phyloP scores from a whole-genome alignment of 2,888 invertebrate species.

The Drosophila aldrichi region DNA sequence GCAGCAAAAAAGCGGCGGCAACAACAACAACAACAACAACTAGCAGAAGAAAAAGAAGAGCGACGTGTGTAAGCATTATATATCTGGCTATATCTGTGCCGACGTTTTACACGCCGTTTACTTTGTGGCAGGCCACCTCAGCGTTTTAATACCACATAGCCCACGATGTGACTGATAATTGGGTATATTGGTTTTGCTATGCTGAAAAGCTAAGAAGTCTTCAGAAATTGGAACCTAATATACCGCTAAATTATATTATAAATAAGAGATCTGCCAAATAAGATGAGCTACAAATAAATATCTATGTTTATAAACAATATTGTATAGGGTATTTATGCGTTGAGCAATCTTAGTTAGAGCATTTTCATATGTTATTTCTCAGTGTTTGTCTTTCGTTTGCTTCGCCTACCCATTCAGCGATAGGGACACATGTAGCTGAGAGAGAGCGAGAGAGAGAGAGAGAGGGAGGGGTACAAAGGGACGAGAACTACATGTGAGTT shows the following conservation, averaged over 20 bases:
- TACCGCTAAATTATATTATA: neutral
- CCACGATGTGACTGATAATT: neutral
- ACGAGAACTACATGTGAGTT: constrained; percentile 33
- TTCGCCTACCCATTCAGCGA: constrained; percentile 35
- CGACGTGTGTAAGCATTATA: constrained; percentile 31
- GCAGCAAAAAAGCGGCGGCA: constrained; percentile 35
- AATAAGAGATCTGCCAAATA: too few relatives aligned
- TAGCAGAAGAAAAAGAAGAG: constrained; percentile 8
- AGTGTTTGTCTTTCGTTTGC: constrained; percentile 51
- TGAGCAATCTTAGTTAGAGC: neutral
- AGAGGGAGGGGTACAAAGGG: neutral
- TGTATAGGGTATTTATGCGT: neutral
- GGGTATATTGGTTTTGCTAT: neutral
- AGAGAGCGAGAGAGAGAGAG: too few relatives aligned
- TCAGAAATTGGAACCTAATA: too few relatives aligned
- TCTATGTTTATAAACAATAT: too few relatives aligned
- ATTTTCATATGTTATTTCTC: constrained; percentile 34
- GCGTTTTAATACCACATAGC: constrained; percentile 50
- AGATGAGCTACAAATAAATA: too few relatives aligned
- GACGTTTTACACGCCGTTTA: constrained; percentile 64
- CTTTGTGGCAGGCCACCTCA: constrained; percentile 68
- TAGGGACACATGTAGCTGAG: constrained; percentile 21
- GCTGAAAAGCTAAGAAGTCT: too few relatives aligned
- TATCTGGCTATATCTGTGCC: constrained; percentile 62
- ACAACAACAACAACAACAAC: constrained; percentile 21